Evolutionary conservation across 2,888 invertebrate species (phyloP).

Genomic region (Himalopsyche kuldschensis): DNA sequence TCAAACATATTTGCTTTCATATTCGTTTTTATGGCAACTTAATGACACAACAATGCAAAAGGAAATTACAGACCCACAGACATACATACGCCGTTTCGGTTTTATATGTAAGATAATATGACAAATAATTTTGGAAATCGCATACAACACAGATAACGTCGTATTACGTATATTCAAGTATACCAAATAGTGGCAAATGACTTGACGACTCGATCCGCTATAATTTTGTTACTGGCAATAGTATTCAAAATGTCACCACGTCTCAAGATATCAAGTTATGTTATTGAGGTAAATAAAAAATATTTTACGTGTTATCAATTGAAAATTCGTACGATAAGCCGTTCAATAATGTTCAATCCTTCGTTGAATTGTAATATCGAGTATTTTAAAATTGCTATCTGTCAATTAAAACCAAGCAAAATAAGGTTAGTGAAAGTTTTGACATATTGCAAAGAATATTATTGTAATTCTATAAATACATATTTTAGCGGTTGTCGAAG

Average conservation of each 20-base stretch:
- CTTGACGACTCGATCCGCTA: neutral
- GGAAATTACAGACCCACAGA: too few relatives aligned
- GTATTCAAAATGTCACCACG: constrained; percentile 68
- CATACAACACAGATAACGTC: too few relatives aligned
- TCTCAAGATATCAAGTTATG: constrained; percentile 71
- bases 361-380: neutral
- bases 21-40: too few relatives aligned
- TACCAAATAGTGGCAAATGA: neutral
- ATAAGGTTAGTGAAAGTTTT: constrained; percentile 16
- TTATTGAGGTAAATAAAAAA: constrained; percentile 65
- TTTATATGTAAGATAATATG: too few relatives aligned
- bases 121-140: too few relatives aligned
- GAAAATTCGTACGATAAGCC: neutral
- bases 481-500: constrained; percentile 66
- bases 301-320: constrained; percentile 25
- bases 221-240: constrained; percentile 24
- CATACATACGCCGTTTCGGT: too few relatives aligned
- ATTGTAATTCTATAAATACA: neutral
- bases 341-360: neutral
- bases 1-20: too few relatives aligned
- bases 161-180: neutral
- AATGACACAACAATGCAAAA: too few relatives aligned
- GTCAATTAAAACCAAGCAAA: neutral
- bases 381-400: neutral
- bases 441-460: neutral